These are phyloP conservation scores for Morus bassanus DNA, from an alignment of 2,797 vertebrate species.

Conservation along the genomic window DNA sequence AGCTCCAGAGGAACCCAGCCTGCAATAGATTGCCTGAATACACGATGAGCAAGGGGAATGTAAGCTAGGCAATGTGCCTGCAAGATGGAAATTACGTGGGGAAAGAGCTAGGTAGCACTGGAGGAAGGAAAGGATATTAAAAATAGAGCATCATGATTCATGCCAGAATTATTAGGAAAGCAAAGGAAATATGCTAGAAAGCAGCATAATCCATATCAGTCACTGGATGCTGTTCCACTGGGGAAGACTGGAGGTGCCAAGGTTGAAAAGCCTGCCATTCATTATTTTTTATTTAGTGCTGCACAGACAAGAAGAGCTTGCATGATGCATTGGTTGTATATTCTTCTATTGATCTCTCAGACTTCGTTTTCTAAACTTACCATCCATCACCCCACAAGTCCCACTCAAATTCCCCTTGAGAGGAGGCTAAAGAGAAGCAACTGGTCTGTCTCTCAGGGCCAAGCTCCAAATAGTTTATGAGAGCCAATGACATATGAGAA, in stretches of 20 bases:
- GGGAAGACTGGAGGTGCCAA: constrained; percentile 19
- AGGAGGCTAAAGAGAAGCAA: not conserved
- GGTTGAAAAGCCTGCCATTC: constrained; percentile 37
- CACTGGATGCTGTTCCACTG: not conserved
- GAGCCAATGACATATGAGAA: not conserved
- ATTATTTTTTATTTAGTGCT: constrained; percentile 67
- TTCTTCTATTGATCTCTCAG: constrained; percentile 66
- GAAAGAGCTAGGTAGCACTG: not conserved
- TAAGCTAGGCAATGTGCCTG: not conserved
- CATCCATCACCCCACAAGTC: constrained; percentile 64
- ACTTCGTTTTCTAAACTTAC: constrained; percentile 60
- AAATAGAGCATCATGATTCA: constrained; percentile 44
- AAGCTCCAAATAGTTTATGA: not conserved
- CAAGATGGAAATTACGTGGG: constrained; percentile 45
- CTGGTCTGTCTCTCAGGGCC: not conserved
- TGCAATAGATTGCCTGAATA: not conserved
- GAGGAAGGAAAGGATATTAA: constrained; percentile 49
- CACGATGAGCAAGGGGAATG: not conserved
- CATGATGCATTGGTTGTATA: constrained; percentile 65
- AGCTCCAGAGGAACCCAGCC: not conserved
- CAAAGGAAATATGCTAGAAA: not conserved
- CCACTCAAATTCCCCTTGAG: not conserved
- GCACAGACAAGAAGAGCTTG: constrained; percentile 42
- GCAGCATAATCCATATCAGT: constrained; percentile 22
- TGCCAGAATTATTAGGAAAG: constrained; percentile 31